Percentiles rank a stretch among this genome's conserved stretches.
Conservation (phyloP, 2,113 vertebrate species). For the Emydocephalus ijimae region DNA sequence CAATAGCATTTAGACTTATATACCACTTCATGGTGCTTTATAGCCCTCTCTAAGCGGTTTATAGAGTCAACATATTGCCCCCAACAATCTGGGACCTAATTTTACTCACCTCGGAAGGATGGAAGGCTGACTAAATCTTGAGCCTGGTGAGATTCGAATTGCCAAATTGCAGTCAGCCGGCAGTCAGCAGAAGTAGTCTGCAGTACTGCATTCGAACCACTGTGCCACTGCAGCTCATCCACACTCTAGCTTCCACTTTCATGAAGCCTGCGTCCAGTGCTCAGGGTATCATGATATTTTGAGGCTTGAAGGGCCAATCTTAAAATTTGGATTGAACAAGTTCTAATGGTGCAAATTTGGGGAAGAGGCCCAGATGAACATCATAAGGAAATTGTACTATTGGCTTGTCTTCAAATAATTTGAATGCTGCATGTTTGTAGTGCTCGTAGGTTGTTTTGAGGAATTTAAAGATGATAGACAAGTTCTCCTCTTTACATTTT, state of each 20-base stretch:
- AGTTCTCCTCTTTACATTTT: not conserved
- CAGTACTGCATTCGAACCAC: too few relatives aligned
- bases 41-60: too few relatives aligned
- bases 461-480: not conserved
- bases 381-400: not conserved
- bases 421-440: not conserved
- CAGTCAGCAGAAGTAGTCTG: too few relatives aligned
- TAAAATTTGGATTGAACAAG: not conserved
- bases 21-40: too few relatives aligned
- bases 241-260: not conserved
- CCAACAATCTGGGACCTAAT: too few relatives aligned
- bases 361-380: not conserved
- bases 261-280: not conserved
- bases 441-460: not conserved
- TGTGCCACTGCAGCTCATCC: not conserved
- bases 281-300: not conserved
- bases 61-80: too few relatives aligned
- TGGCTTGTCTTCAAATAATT: not conserved
- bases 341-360: not conserved
- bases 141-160: too few relatives aligned
- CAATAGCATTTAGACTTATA: too few relatives aligned
- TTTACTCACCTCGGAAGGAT: too few relatives aligned
- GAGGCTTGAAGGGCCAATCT: not conserved
- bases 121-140: too few relatives aligned
- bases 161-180: too few relatives aligned